Base-by-base conservation (phyloP, 2,113 vertebrate genomes). In the Garra rufa region DNA sequence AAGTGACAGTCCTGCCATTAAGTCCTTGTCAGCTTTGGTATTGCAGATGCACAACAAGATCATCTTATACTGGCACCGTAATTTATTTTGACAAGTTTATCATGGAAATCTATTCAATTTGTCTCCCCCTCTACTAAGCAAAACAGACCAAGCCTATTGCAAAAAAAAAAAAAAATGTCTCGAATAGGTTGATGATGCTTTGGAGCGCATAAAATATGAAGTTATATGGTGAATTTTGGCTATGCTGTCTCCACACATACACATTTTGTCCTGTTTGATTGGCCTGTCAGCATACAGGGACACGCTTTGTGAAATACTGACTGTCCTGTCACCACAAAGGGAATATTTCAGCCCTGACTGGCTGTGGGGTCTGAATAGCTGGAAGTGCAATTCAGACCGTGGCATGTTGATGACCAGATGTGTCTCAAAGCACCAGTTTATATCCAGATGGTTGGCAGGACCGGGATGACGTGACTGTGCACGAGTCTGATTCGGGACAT, bases 41-140 rank as follows among this genome's bases (percentile, higher is more conserved):
- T 93, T 90, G 89, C 86, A 92, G 87, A 90, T 89, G 90, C 83
- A 83, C 61, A 89, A 92, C 88, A 88, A 88, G 82, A 81, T 87
- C 88, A 1, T 88, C 63, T 88, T 87, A 88, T 82, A 80, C 87
- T 30, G 48, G 83, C 77, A 92, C 81, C 44, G 90, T 91, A 92
- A 93, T 91, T 91, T 89, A 81, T 84, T 76, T 80, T 86, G 92
- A 91, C 86, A 79, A 87, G 85, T 92, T 93, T 91, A 93, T 92
- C 91, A 91, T 83, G n/a, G 82, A 89, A 91, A 93, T 93, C 89
- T 93, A 92, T 91, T 92, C 91, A 93, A 92, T 92, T 92, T 89
- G 91, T 93, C 43, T 28, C 30, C 3, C 34, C 30, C 88, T 87
- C 88, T 83, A 85, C 87, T 83, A 80, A 69, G 90, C 88, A 84